phyloP scores from a whole-genome alignment of 2,888 invertebrate genomes.

The Mesorhabditis spiculigera region DNA sequence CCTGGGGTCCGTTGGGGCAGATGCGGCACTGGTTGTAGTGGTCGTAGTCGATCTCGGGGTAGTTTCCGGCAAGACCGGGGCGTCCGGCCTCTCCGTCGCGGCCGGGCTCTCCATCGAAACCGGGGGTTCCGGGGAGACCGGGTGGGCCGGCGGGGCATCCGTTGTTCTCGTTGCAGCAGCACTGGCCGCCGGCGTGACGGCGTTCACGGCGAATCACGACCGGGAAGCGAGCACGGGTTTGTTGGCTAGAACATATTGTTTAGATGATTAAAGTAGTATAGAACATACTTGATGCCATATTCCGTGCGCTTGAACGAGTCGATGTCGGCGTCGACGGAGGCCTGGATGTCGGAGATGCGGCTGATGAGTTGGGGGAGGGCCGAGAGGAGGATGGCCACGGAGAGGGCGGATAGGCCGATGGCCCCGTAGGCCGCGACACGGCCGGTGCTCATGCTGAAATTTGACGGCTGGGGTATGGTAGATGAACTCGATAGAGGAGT shows the following conservation, averaged over 20 bases:
- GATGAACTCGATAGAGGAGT: no score
- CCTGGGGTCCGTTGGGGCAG: constrained; percentile 19
- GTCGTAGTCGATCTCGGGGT: constrained; percentile 1
- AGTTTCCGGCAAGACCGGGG: background rate
- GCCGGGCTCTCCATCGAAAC: background rate
- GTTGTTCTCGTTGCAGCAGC: constrained; percentile 5
- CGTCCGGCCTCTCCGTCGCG: background rate
- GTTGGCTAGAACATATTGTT: no score
- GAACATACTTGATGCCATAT: background rate
- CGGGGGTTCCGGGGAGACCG: background rate
- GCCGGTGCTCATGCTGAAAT: background rate
- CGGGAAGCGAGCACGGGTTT: no score
- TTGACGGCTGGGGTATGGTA: background rate
- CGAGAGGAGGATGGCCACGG: background rate
- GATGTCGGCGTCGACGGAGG: constrained; percentile 1
- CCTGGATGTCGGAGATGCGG: background rate
- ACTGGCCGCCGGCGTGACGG: background rate
- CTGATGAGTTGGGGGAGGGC: constrained; percentile 4
- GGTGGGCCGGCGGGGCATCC: background rate
- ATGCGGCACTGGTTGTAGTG: background rate
- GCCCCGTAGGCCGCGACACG: constrained; percentile 3
- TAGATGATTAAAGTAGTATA: no score
- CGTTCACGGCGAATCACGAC: background rate
- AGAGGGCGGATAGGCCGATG: constrained; percentile 5
- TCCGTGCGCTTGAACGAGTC: background rate